phyloP scores from a whole-genome alignment of 2,113 vertebrate species.

The Mohoua ochrocephala region DNA sequence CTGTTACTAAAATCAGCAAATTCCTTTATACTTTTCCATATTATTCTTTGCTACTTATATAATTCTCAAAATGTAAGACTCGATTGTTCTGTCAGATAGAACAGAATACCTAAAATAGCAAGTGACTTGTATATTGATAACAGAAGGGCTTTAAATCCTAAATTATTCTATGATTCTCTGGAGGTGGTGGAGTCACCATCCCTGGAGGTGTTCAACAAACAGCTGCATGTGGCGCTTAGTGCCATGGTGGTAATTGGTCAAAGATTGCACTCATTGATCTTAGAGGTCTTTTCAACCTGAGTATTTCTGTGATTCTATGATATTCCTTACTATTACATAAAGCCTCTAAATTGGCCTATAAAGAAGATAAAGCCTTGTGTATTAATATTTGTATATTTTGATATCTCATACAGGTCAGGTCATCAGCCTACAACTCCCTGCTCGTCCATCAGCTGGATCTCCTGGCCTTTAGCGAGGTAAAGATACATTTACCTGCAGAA shows the following conservation, averaged over 20 bases:
- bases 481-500: neutral
- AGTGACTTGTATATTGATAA: neutral
- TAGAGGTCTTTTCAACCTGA: neutral
- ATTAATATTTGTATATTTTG: neutral
- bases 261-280: neutral
- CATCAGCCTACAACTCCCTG: neutral
- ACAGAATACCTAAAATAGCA: accelerated
- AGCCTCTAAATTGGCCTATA: neutral
- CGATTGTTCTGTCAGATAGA: neutral
- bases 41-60: neutral
- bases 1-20: neutral
- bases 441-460: neutral
- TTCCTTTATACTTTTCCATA: neutral
- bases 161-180: neutral
- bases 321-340: neutral
- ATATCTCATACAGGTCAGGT: neutral
- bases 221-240: accelerated
- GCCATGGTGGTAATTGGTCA: accelerated
- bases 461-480: neutral
- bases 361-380: neutral
- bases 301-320: neutral
- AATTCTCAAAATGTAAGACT: neutral
- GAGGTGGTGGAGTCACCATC: neutral
- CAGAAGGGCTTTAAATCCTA: neutral
- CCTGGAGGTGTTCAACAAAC: neutral